Base-by-base conservation (phyloP, 2,888 invertebrate species). In the Metellina segmentata region DNA sequence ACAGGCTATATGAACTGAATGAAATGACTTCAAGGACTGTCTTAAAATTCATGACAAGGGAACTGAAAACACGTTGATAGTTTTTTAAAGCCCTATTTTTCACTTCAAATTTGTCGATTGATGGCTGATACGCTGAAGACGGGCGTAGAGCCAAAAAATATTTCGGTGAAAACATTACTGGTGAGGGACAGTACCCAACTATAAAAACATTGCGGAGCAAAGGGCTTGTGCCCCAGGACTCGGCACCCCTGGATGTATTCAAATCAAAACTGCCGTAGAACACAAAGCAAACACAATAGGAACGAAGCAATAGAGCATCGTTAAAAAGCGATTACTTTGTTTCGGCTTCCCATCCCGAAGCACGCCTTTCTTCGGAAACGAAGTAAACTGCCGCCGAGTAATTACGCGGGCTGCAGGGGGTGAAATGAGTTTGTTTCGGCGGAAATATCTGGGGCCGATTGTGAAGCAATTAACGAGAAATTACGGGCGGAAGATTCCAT, bases 301-400 rank as follows among this genome's bases (percentile, higher is more conserved):
- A 81, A n/a, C 70, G 9, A 8, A 13, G 79, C 61, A 34, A 34
- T 34, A 34, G 34, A 34, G 34, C 34, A 34, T 34, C 34, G 61
- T 83, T 83, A 72, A 87, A 87, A 79, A 87, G 13, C 78, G 79
- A 87, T 87, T 87, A 87, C 49, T 79, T 9, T 7, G 51, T n/a
- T 34, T 52, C 19, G n/a, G 34, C 78, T 85, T 52, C 77, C 85
- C 49, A 87, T 87, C 72, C 72, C 52, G 52, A 16, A 13, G 34
- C 74, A n/a, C 53, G 9, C 53, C 19, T n/a, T 70, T 86, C 51
- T 19, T 49, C 11, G 20, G 19, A 61, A 85, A 53, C 16, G 85
- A 11, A 20, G 34, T 34, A 34, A 34, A 34, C 34, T 20, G 70
- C 51, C 49, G n/a, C 20, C 70, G 11, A 79, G 61, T 79, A 79